Evolutionary conservation across 2,888 invertebrate genomes (phyloP).

Genomic region (Drosophila greeni): DNA sequence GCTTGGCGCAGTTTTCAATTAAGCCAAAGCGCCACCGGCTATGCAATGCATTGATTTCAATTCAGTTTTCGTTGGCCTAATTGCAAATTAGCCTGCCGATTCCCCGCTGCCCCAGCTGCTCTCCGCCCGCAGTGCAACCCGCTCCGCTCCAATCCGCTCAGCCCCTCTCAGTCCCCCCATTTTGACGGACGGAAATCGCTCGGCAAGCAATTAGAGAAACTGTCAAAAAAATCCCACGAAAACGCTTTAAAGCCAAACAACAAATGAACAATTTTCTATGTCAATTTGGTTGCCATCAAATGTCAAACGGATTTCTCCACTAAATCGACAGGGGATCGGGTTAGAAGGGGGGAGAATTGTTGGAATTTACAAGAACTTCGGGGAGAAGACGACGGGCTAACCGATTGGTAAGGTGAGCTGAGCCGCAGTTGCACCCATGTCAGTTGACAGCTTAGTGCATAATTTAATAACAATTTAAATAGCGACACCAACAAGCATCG

Average conservation of each 20-base stretch:
- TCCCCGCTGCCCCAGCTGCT: not conserved
- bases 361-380: not conserved
- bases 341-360: not conserved
- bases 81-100: slow-evolving; percentile 62
- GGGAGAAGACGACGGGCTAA: not conserved
- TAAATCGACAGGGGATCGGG: slow-evolving; percentile 43
- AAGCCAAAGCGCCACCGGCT: slow-evolving; percentile 46
- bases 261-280: slow-evolving; percentile 54
- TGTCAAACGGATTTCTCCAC: slow-evolving; percentile 55
- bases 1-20: slow-evolving; percentile 58
- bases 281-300: slow-evolving; percentile 69
- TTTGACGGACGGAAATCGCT: slow-evolving; percentile 59
- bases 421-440: slow-evolving; percentile 59
- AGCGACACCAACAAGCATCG: slow-evolving; percentile 7
- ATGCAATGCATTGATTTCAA: slow-evolving; percentile 63
- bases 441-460: slow-evolving; percentile 71
- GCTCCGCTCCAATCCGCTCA: not conserved
- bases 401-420: slow-evolving; percentile 13
- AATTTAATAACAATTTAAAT: slow-evolving; percentile 62
- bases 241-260: slow-evolving; percentile 52
- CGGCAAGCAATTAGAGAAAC: slow-evolving; percentile 62
- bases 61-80: slow-evolving; percentile 57
- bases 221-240: slow-evolving; percentile 49
- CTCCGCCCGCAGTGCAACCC: not conserved
- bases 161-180: not conserved